These are phyloP conservation scores for Circaetus gallicus DNA, from an alignment of 2,113 vertebrate species.

Conservation along the genomic window DNA sequence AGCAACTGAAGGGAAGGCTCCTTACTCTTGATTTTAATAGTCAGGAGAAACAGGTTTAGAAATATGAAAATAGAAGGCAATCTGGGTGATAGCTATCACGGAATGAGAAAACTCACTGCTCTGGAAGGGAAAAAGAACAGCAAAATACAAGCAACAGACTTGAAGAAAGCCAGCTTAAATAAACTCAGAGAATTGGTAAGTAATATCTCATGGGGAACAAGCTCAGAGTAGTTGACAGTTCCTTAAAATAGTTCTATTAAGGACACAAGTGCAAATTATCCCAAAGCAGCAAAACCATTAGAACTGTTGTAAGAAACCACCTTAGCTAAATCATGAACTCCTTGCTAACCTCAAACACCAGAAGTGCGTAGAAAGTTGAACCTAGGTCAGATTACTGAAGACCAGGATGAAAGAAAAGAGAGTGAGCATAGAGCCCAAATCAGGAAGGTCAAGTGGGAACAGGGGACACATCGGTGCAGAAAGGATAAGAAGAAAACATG, in stretches of 20 bases:
- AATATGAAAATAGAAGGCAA: not conserved
- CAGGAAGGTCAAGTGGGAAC: not conserved
- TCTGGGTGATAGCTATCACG: not conserved
- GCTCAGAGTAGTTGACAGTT: not conserved
- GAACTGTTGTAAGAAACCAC: not conserved
- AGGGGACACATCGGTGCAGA: not conserved
- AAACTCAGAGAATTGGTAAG: not conserved
- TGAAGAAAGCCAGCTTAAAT: not conserved
- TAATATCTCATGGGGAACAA: not conserved
- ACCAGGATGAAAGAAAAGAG: not conserved
- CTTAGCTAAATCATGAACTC: not conserved
- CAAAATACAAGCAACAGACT: not conserved
- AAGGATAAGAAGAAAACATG: not conserved
- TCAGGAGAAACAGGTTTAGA: not conserved
- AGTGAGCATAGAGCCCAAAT: not conserved
- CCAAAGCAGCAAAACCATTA: constrained; percentile 5
- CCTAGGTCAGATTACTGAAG: not conserved
- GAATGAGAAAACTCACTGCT: not conserved
- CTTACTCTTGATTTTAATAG: not conserved
- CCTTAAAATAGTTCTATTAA: constrained; percentile 11
- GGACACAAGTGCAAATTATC: not conserved
- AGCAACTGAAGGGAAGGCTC: not conserved
- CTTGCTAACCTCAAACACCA: not conserved
- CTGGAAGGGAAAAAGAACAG: not conserved
- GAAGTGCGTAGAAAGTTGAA: not conserved